Evolutionary conservation across 2,113 vertebrate species (phyloP).

Genomic region (Drymodes brunneopygia): DNA sequence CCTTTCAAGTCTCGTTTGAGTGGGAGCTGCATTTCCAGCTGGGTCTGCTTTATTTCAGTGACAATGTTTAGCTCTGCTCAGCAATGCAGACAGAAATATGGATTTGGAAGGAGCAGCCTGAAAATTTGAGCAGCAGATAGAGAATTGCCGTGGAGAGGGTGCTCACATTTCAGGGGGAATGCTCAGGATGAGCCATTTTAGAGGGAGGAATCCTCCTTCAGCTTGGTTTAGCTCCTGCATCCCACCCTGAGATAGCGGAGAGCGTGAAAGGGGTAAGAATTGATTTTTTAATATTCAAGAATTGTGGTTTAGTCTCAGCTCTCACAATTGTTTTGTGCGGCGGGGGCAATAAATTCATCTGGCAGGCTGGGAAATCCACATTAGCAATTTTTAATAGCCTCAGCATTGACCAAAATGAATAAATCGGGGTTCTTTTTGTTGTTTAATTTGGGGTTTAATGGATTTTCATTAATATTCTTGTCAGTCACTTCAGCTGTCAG

Average conservation of each 20-base stretch:
- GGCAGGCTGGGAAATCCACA: neutral
- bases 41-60: constrained; percentile 43
- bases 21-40: neutral
- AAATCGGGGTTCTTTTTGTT: neutral
- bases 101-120: constrained; percentile 28
- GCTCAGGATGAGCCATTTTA: neutral
- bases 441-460: neutral
- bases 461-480: neutral
- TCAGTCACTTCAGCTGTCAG: neutral
- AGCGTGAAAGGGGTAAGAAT: neutral
- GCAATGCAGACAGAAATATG: neutral
- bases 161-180: constrained; percentile 24
- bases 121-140: neutral
- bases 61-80: neutral
- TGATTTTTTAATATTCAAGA: neutral
- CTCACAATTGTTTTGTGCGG: neutral
- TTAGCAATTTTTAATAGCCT: neutral
- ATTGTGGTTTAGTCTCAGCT: neutral
- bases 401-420: neutral
- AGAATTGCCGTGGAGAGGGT: neutral
- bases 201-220: neutral
- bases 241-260: neutral
- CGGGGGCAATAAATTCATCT: neutral
- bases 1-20: neutral
- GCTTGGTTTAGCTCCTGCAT: neutral